These are phyloP conservation scores for Acomys russatus DNA, from an alignment of 2,797 vertebrate species.

Conservation along the genomic window DNA sequence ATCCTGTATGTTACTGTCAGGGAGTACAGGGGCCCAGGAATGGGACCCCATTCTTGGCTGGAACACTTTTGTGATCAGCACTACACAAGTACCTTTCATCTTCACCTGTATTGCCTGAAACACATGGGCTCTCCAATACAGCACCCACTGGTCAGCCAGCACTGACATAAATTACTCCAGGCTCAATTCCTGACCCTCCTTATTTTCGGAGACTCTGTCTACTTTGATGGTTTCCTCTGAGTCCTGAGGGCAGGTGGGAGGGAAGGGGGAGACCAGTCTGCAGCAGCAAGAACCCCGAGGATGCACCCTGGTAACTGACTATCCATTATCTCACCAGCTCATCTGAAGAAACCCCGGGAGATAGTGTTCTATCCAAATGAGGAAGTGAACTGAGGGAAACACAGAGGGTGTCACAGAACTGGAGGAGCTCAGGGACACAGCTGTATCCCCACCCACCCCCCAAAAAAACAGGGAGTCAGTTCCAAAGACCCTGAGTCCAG, in stretches of 20 bases:
- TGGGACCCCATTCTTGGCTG: not conserved
- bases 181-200: not conserved
- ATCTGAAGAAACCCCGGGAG: not conserved
- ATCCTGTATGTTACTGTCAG: too few relatives aligned
- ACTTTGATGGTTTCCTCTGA: not conserved
- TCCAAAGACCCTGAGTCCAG: not conserved
- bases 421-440: not conserved
- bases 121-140: not conserved
- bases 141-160: not conserved
- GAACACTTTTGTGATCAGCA: not conserved
- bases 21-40: not conserved
- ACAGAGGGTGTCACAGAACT: rapidly evolving
- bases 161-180: not conserved
- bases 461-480: too few relatives aligned
- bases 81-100: not conserved
- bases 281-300: not conserved
- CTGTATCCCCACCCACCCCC: too few relatives aligned
- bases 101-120: not conserved
- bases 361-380: not conserved
- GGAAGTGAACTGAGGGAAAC: not conserved
- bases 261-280: not conserved
- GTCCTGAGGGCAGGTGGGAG: not conserved
- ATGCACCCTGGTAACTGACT: too few relatives aligned
- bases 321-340: not conserved
- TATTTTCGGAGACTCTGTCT: not conserved